Evolutionary conservation across 2,888 invertebrate genomes (phyloP), one percentile per base, ranked within the genome.

Genomic region (Sylvicola fuscatus): DNA sequence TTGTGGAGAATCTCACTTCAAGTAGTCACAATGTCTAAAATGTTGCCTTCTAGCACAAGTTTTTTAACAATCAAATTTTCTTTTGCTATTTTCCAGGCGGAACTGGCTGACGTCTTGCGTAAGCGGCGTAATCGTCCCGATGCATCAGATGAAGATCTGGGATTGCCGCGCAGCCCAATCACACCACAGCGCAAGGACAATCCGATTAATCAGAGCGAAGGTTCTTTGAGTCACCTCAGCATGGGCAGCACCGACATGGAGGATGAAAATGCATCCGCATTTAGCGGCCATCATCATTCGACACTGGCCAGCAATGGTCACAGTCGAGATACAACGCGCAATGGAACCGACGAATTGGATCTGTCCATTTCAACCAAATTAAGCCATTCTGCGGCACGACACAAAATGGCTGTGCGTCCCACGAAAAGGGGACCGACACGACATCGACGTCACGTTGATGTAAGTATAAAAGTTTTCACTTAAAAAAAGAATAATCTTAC

Each of bases 201-300:
- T 38, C 33, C 42, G 32, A 36, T 38, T 12, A 39, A 34, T 29
- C 37, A 37, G 52, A 42, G 46, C 52, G 5, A 54, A 54, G 35
- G 38, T 17, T 54, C 57, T n/a, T 31, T 54, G 4, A 56, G 54
- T 42, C 64, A 82, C 46, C 69, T 79, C 56, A 83, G 82, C 60
- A 77, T 81, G 62, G 79, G 74, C 46, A 77, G 77, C 54, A 77
- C 75, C 14, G 78, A 77, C 58, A 72, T 73, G 61, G 77, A 79
- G 47, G 75, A 75, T 38, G 58, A 58, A 26, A 30, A 42, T 26
- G 39, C 45, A 29, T 36, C 41, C 15, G 32, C 39, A 11, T 33
- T 36, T 12, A 38, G 32, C 21, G 35, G 28, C 14, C 14, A n/a
- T 6, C 8, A 10, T 10, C 14, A n/a, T 6, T 29, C 29, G 5